Percentiles rank a stretch among this genome's conserved stretches.
Evolutionary conservation across 2,113 vertebrate species (phyloP).

Genomic region (Prochilodus magdalenae): DNA sequence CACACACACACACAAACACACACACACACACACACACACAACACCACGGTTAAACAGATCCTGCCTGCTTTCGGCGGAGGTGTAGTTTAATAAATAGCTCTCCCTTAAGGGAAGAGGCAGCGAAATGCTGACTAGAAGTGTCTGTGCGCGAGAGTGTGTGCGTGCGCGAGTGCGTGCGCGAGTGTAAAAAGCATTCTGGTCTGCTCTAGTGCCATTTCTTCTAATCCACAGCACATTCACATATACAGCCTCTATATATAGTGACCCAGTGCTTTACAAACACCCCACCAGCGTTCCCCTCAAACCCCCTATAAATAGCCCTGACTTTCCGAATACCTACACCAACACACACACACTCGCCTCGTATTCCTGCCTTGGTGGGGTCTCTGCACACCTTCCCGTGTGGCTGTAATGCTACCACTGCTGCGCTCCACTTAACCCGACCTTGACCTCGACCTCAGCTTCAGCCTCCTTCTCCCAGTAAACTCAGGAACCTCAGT

Average conservation of each 20-base stretch:
- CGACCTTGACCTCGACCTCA: too few relatives aligned
- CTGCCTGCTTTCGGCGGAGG: slow-evolving; percentile 9
- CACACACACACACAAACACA: too few relatives aligned
- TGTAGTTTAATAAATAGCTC: slow-evolving; percentile 1
- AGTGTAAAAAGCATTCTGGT: background rate
- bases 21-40: too few relatives aligned
- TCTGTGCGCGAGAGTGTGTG: slow-evolving; percentile 15
- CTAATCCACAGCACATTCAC: background rate
- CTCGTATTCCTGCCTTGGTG: too few relatives aligned
- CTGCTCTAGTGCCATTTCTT: background rate
- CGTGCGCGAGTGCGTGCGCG: background rate
- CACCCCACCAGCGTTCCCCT: background rate
- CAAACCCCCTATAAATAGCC: slow-evolving; percentile 30
- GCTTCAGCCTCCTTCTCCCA: too few relatives aligned
- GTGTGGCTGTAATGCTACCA: too few relatives aligned
- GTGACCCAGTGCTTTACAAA: background rate
- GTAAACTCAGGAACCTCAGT: too few relatives aligned
- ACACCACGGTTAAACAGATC: slow-evolving; percentile 55
- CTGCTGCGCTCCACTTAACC: too few relatives aligned
- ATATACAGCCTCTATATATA: slow-evolving; percentile 31
- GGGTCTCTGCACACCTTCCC: too few relatives aligned
- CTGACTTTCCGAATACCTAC: background rate
- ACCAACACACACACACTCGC: background rate
- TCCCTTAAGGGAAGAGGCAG: slow-evolving; percentile 14
- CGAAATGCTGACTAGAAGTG: background rate